Percentiles rank a stretch among this genome's conserved stretches.
These are phyloP conservation scores for Ophion obscuratus DNA, from an alignment of 2,888 invertebrate species.

Conservation along the genomic window DNA sequence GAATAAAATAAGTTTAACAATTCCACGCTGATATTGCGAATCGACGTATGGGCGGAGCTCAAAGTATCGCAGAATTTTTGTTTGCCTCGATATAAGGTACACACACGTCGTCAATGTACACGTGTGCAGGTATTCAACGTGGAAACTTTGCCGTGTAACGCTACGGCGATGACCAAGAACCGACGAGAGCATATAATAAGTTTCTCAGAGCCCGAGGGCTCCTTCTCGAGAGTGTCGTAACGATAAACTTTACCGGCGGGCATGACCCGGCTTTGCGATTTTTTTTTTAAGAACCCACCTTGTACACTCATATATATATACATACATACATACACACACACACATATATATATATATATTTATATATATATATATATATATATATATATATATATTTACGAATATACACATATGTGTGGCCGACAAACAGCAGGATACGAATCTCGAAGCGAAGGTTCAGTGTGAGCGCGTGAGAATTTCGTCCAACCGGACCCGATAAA, in stretches of 20 bases:
- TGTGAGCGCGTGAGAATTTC: constrained; percentile 61
- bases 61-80: constrained; percentile 51
- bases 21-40: constrained; percentile 42
- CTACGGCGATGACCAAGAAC: constrained; percentile 56
- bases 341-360: not conserved
- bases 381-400: not conserved
- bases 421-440: constrained; percentile 63
- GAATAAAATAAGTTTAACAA: constrained; percentile 53
- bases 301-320: not conserved
- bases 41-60: constrained; percentile 52
- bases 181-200: constrained; percentile 64
- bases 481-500: constrained; percentile 16
- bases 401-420: constrained; percentile 14
- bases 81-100: constrained; percentile 25
- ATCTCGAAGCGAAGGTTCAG: constrained; percentile 48
- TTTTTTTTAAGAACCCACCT: constrained; percentile 36
- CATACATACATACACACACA: not conserved
- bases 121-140: constrained; percentile 3
- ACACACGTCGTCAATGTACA: not conserved
- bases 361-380: not conserved
- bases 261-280: constrained; percentile 65
- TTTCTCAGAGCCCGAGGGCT: constrained; percentile 62
- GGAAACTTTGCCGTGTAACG: constrained; percentile 45
- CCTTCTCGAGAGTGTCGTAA: constrained; percentile 58
- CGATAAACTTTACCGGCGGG: constrained; percentile 68